A percentile compares a stretch with the other conserved stretches of the same genome.
phyloP scores from a whole-genome alignment of 2,888 invertebrate genomes.

The Punctoribates punctum region DNA sequence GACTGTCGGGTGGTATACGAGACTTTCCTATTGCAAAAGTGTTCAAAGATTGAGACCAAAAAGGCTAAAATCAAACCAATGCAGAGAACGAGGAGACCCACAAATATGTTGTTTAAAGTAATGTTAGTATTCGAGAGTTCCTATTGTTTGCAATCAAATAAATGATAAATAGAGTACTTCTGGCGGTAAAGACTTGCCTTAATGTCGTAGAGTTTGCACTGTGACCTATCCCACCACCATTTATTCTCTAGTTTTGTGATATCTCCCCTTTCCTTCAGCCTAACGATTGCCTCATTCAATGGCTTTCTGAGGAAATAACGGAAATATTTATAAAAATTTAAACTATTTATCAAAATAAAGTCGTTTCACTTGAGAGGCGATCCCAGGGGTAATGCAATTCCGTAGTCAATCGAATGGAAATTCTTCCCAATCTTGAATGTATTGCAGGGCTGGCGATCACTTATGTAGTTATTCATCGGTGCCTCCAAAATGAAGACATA shows the following conservation, averaged over 20 bases:
- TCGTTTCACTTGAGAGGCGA: conserved; percentile 50
- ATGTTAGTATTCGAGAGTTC: conserved; percentile 20
- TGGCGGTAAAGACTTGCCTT: not conserved
- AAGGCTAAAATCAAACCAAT: conserved; percentile 21
- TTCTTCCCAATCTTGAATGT: conserved; percentile 58
- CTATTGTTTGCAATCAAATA: not conserved
- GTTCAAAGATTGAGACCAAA: conserved; percentile 6
- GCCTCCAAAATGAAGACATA: conserved; percentile 59
- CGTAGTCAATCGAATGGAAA: conserved; percentile 58
- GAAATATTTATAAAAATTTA: not conserved
- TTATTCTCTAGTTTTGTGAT: conserved; percentile 56
- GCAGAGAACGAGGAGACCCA: conserved; percentile 15
- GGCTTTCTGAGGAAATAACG: conserved; percentile 51
- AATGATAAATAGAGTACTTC: not conserved
- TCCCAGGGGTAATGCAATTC: conserved; percentile 56
- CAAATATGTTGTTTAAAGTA: conserved; percentile 5
- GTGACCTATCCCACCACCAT: conserved; percentile 57
- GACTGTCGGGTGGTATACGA: conserved; percentile 18
- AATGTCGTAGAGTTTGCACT: not conserved
- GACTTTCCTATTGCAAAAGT: conserved; percentile 20
- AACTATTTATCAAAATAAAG: not conserved
- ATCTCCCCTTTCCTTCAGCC: conserved; percentile 55
- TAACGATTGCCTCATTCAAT: conserved; percentile 55
- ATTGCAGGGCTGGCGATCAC: conserved; percentile 56
- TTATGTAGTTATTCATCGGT: conserved; percentile 56